Percentiles rank a stretch among this genome's conserved stretches.
phyloP scores from a whole-genome alignment of 2,888 invertebrate species.

The Hermaeophaga mercurialis region DNA sequence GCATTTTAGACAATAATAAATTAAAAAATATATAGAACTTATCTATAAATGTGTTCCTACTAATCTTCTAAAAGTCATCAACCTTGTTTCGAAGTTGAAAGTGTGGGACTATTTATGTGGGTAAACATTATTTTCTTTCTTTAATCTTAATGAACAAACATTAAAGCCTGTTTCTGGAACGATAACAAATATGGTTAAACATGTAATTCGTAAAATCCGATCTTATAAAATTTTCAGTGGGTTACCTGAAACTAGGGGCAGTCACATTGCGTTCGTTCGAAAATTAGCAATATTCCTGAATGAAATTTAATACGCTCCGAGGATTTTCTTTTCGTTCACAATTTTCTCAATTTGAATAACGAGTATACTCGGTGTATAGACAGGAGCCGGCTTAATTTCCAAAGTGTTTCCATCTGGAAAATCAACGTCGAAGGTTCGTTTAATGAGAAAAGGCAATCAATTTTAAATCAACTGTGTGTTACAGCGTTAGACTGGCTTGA shows the following conservation, averaged over 20 bases:
- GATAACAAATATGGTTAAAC: conserved; percentile 14
- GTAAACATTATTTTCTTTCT: no score
- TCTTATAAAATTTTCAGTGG: conserved; percentile 16
- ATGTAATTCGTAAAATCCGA: conserved; percentile 7
- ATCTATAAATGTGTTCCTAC: no score
- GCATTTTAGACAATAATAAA: no score
- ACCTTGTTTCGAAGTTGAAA: no score
- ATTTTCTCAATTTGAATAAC: conserved; percentile 26
- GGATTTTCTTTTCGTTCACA: conserved; percentile 29
- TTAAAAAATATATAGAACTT: no score
- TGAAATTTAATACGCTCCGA: conserved; percentile 24
- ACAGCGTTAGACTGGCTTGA: conserved; percentile 15
- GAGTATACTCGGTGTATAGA: conserved; percentile 14
- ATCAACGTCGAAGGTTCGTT: conserved; percentile 30
- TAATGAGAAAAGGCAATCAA: conserved; percentile 33
- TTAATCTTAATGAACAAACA: no score
- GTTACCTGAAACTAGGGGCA: conserved; percentile 15
- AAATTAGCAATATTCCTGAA: conserved; percentile 25
- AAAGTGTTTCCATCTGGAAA: conserved; percentile 28
- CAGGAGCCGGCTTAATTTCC: conserved; percentile 22
- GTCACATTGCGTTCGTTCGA: conserved; percentile 18
- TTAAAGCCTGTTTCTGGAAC: no score
- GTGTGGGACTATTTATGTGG: no score
- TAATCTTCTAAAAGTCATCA: no score
- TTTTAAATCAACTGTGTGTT: conserved; percentile 29